Conservation (phyloP, 2,797 vertebrate species). For the Chaetophractus vellerosus region DNA sequence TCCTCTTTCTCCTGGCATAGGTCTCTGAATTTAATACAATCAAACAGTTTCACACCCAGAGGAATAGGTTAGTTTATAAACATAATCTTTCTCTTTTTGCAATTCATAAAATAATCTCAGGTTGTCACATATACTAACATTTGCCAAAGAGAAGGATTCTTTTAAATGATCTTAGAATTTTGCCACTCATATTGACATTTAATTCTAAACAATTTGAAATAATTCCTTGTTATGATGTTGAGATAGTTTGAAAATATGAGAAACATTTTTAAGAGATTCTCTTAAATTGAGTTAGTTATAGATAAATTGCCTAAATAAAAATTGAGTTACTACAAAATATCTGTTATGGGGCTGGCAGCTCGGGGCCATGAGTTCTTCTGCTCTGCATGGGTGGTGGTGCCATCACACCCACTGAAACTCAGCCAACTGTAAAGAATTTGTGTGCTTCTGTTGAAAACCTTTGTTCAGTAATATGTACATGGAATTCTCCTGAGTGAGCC, state of each 20-base stretch:
- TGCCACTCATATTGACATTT: not conserved
- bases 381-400: too few species aligned
- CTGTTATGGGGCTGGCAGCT: too few species aligned
- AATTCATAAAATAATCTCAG: too few species aligned
- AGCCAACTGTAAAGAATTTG: conserved; percentile 87
- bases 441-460: conserved; percentile 87
- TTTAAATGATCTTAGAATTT: not conserved
- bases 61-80: too few species aligned
- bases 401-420: conserved; percentile 30
- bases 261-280: not conserved
- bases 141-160: not conserved
- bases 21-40: too few species aligned
- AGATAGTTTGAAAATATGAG: not conserved
- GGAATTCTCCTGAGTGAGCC: conserved; percentile 85
- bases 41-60: too few species aligned
- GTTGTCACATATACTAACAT: not conserved
- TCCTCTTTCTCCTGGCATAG: too few species aligned
- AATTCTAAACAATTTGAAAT: not conserved
- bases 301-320: not conserved
- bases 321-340: not conserved
- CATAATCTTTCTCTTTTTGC: too few species aligned
- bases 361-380: too few species aligned
- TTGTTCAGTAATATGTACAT: conserved; percentile 88
- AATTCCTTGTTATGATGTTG: not conserved
- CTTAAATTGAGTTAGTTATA: not conserved